Percentiles rank a stretch among this genome's conserved stretches.
These are phyloP conservation scores for Chaetodon auriga DNA, from an alignment of 2,113 vertebrate species.

Conservation along the genomic window DNA sequence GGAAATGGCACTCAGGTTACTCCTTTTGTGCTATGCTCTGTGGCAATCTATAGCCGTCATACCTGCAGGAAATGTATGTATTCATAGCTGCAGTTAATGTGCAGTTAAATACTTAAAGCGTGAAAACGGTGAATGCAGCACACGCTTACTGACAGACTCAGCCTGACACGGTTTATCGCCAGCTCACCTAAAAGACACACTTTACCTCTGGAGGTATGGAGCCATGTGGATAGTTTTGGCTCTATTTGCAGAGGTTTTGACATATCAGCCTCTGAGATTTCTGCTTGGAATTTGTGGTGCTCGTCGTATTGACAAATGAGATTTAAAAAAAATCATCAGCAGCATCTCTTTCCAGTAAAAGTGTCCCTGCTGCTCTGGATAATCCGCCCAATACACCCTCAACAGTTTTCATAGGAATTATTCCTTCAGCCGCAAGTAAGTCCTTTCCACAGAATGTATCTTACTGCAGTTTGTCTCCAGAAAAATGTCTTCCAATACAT, in stretches of 20 bases:
- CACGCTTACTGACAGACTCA: background rate
- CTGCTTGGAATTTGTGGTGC: background rate
- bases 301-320: background rate
- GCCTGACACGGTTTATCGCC: background rate
- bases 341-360: background rate
- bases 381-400: background rate
- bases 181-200: background rate
- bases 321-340: background rate
- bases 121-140: background rate
- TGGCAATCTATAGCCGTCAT: slow-evolving; percentile 56
- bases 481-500: background rate
- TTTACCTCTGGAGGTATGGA: background rate
- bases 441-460: background rate
- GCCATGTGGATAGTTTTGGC: background rate
- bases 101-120: background rate
- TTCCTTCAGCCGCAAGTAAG: background rate
- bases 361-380: background rate
- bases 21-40: slow-evolving; percentile 70
- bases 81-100: slow-evolving; percentile 38
- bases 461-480: background rate
- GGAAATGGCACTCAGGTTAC: slow-evolving; percentile 81
- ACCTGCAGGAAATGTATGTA: slow-evolving; percentile 59
- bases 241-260: slow-evolving; percentile 7
- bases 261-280: background rate
- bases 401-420: background rate